These are phyloP conservation scores for Myiozetetes cayanensis DNA, from an alignment of 2,113 vertebrate genomes.

Conservation along the genomic window DNA sequence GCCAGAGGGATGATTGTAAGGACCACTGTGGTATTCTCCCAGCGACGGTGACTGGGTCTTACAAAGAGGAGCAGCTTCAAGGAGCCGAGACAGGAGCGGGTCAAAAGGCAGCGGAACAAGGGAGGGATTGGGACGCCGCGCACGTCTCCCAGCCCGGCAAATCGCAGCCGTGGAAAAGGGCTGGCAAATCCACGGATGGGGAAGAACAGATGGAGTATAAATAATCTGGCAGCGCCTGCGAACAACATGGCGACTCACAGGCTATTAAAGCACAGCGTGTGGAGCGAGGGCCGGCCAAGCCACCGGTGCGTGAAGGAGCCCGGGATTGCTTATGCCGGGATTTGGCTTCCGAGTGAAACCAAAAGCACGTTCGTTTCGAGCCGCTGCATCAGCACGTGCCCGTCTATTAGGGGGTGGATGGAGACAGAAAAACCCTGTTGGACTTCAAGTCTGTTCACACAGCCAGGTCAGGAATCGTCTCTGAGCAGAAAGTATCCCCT, in stretches of 20 bases:
- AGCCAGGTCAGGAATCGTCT: neutral
- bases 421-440: neutral
- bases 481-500: neutral
- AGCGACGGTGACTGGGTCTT: neutral
- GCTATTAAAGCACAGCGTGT: neutral
- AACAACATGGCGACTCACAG: neutral
- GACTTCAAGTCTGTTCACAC: neutral
- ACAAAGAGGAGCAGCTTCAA: neutral
- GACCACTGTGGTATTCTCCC: neutral
- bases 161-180: neutral
- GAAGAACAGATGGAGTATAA: slow-evolving; percentile 56
- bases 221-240: slow-evolving; percentile 44
- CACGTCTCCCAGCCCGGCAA: neutral
- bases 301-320: neutral
- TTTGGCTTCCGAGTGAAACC: neutral
- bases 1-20: accelerated
- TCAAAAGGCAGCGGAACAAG: neutral
- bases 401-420: too few species aligned
- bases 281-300: neutral
- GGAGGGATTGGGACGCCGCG: neutral
- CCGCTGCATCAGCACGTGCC: neutral
- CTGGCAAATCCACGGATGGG: neutral
- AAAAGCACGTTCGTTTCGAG: accelerated
- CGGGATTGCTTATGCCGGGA: neutral
- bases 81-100: neutral